Conservation (phyloP, 2,888 invertebrate genomes). For the Belgica antarctica region DNA sequence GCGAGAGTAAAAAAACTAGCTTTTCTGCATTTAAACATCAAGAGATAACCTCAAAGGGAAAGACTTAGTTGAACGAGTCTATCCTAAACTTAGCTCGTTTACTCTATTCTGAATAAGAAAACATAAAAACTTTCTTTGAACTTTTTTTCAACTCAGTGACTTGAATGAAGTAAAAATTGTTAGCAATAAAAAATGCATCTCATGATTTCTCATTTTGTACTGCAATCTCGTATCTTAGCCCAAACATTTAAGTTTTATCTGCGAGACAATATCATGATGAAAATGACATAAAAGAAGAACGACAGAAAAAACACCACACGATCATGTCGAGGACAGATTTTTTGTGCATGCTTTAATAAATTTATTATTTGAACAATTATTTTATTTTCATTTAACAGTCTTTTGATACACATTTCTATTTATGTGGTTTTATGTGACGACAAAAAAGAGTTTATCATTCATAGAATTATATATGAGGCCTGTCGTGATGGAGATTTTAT, state of each 20-base stretch:
- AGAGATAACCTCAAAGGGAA: no score
- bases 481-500: no score
- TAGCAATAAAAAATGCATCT: not conserved
- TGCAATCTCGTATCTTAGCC: not conserved
- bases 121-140: no score
- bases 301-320: not conserved
- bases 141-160: no score
- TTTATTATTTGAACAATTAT: not conserved
- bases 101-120: no score
- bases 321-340: no score
- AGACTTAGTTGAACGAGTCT: no score
- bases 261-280: not conserved
- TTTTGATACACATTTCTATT: conserved; percentile 3
- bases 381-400: conserved; percentile 7
- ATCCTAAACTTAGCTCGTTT: no score
- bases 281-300: not conserved
- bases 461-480: not conserved
- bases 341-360: not conserved
- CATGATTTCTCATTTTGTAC: not conserved
- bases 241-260: not conserved
- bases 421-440: not conserved
- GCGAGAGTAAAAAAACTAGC: no score
- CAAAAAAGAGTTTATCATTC: not conserved
- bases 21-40: no score
- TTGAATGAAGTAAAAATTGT: not conserved